Percentiles rank a stretch among this genome's conserved stretches.
phyloP scores from a whole-genome alignment of 2,888 invertebrate species.

The Melanostoma mellinum region DNA sequence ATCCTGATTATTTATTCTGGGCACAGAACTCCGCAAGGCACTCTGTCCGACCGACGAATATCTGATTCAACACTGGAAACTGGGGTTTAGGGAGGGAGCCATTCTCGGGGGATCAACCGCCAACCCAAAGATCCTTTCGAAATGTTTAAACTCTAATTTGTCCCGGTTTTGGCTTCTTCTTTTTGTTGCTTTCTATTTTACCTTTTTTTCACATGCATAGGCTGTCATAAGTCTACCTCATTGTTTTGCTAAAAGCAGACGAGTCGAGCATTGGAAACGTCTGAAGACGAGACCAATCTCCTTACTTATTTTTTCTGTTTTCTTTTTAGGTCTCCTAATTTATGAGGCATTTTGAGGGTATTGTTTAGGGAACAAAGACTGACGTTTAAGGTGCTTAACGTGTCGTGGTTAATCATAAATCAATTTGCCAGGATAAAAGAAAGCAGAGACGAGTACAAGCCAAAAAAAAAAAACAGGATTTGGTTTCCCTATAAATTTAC shows the following conservation, averaged over 20 bases:
- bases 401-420: constrained; percentile 71
- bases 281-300: neutral
- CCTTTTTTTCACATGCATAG: neutral
- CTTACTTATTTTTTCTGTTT: neutral
- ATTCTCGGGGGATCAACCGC: constrained; percentile 3
- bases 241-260: constrained; percentile 30
- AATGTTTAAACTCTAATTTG: constrained; percentile 67
- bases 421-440: constrained; percentile 59
- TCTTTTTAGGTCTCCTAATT: constrained; percentile 56
- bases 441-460: constrained; percentile 4
- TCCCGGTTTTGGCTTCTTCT: constrained; percentile 48
- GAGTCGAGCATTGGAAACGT: constrained; percentile 21
- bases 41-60: constrained; percentile 39
- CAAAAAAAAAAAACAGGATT: constrained; percentile 33
- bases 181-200: constrained; percentile 14
- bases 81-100: neutral
- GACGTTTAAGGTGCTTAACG: constrained; percentile 69
- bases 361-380: constrained; percentile 42
- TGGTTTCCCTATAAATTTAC: neutral
- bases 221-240: constrained; percentile 44
- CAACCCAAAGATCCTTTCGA: constrained; percentile 25
- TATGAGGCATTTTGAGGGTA: constrained; percentile 45
- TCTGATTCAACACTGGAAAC: constrained; percentile 47
- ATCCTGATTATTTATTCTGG: constrained; percentile 65
- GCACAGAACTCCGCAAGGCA: constrained; percentile 48